phyloP scores from a whole-genome alignment of 2,888 invertebrate genomes.

The Drosophila conformis region DNA sequence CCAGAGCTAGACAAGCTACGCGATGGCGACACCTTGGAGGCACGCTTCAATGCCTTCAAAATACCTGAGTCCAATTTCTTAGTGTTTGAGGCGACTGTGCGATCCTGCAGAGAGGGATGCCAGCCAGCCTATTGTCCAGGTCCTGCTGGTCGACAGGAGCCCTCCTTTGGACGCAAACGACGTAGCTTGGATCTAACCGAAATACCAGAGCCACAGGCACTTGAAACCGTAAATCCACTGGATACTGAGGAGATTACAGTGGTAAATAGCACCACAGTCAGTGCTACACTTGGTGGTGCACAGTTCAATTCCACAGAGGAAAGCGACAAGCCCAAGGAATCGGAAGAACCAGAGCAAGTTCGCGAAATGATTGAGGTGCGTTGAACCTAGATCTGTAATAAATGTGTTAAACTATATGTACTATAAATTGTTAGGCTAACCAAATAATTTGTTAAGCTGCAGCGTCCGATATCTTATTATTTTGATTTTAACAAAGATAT shows the following conservation, averaged over 20 bases:
- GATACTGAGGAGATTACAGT: conserved; percentile 69
- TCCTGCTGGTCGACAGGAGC: conserved; percentile 91
- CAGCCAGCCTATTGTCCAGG: conserved; percentile 95
- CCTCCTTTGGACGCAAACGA: conserved; percentile 91
- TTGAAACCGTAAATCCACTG: conserved; percentile 43
- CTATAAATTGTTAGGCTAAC: neutral
- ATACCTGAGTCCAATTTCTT: conserved; percentile 97
- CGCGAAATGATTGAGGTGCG: conserved; percentile 94
- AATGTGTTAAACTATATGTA: neutral
- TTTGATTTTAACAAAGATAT: neutral
- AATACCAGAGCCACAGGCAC: conserved; percentile 52
- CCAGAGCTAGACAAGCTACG: conserved; percentile 94
- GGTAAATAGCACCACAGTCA: conserved; percentile 79
- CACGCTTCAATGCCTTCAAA: conserved; percentile 96
- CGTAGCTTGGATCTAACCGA: conserved; percentile 85
- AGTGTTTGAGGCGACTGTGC: conserved; percentile 96
- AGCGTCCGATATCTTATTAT: neutral
- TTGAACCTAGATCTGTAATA: neutral
- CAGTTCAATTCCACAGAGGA: conserved; percentile 69
- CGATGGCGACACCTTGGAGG: conserved; percentile 94
- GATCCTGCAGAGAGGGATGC: conserved; percentile 95
- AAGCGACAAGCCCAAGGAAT: conserved; percentile 64
- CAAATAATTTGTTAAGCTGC: neutral
- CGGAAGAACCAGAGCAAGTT: conserved; percentile 90
- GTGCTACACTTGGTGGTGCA: conserved; percentile 70